Percentiles rank a stretch among this genome's conserved stretches.
phyloP scores from a whole-genome alignment of 2,113 vertebrate species.

The Mastomys natalensis region DNA sequence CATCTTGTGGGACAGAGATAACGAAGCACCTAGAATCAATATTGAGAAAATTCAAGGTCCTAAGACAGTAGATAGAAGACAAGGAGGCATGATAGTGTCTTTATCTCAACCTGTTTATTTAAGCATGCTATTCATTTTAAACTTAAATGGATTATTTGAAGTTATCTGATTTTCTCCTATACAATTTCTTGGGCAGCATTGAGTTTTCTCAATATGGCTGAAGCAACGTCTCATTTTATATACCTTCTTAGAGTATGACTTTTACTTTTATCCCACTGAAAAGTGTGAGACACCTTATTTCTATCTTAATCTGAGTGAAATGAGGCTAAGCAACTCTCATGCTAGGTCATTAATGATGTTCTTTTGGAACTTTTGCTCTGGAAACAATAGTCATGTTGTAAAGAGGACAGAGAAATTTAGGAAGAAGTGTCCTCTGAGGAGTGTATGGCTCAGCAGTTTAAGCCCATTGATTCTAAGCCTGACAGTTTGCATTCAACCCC shows the following conservation, averaged over 20 bases:
- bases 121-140: conserved; percentile 22
- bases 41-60: neutral
- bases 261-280: neutral
- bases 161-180: neutral
- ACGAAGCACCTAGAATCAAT: neutral
- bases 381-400: neutral
- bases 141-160: neutral
- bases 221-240: neutral
- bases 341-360: neutral
- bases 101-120: neutral
- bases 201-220: neutral
- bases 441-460: fast-evolving
- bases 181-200: neutral
- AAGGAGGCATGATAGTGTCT: neutral
- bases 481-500: neutral
- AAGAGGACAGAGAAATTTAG: neutral
- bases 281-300: fast-evolving
- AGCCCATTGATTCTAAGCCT: too few species aligned
- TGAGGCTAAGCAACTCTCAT: neutral
- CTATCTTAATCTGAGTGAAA: neutral
- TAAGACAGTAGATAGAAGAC: neutral
- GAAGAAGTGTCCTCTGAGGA: neutral
- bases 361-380: neutral
- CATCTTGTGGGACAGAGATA: neutral
- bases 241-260: neutral